Evolutionary conservation across 2,797 vertebrate genomes (phyloP).

Genomic region (Triplophysa bombifrons): DNA sequence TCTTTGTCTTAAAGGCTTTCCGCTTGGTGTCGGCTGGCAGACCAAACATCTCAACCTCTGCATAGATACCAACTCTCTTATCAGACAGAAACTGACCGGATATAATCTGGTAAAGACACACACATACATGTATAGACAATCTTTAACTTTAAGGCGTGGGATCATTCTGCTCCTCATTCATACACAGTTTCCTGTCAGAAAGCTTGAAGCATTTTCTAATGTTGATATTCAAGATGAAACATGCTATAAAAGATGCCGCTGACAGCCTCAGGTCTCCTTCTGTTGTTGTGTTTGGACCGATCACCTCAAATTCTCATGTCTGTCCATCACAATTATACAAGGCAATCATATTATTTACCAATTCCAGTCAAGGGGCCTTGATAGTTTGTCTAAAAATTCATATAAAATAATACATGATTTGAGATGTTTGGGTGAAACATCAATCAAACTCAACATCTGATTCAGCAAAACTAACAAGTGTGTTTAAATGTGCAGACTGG

Average conservation of each 20-base stretch:
- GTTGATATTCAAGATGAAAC: not conserved
- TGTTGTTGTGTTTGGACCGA: not conserved
- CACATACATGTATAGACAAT: not conserved
- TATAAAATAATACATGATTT: no score
- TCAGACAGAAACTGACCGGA: conserved; percentile 97
- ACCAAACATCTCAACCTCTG: conserved; percentile 98
- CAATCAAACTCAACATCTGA: no score
- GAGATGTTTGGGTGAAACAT: no score
- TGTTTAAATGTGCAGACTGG: not conserved
- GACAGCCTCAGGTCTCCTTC: not conserved
- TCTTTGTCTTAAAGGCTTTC: conserved; percentile 96
- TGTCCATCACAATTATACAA: no score
- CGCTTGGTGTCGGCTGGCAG: conserved; percentile 95
- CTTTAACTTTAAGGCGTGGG: not conserved
- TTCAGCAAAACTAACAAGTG: not conserved
- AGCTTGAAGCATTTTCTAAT: no score
- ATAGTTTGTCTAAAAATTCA: no score
- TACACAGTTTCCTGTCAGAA: no score
- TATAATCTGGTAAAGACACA: conserved; percentile 82
- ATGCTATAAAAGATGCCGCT: not conserved
- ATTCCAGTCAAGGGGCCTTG: no score
- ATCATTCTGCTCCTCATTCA: not conserved
- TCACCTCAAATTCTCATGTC: not conserved
- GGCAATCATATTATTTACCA: no score
- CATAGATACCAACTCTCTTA: conserved; percentile 94